Percentiles rank a stretch among this genome's conserved stretches.
Evolutionary conservation across 2,113 vertebrate genomes (phyloP).

Genomic region (Lasiurus cinereus): DNA sequence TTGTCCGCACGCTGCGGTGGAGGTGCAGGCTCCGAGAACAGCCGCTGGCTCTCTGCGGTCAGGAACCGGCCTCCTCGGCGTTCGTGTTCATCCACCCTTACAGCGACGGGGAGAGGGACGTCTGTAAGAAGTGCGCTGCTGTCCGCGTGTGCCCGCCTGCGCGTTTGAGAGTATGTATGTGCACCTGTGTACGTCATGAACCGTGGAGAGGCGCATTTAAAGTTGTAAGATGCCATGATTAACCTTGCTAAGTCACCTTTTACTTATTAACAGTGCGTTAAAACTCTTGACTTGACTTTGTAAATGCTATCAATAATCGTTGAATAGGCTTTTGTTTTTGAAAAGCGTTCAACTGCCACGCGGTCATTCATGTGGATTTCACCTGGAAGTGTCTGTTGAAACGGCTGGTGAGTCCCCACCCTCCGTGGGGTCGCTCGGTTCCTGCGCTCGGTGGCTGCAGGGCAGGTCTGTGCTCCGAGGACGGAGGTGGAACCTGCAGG

Average conservation of each 20-base stretch:
- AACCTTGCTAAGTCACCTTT: conserved; percentile 35
- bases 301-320: not conserved
- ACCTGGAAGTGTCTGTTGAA: not conserved
- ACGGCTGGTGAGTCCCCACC: not conserved
- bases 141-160: not conserved
- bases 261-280: not conserved
- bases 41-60: not conserved
- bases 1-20: conserved; percentile 24
- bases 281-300: conserved; percentile 26
- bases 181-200: not conserved
- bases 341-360: not conserved
- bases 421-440: not conserved
- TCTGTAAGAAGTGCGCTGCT: not conserved
- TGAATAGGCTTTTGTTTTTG: not conserved
- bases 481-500: not conserved
- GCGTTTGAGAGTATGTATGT: not conserved
- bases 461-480: not conserved
- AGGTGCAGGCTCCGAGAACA: conserved; percentile 33
- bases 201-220: not conserved
- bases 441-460: not conserved
- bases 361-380: not conserved
- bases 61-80: not conserved
- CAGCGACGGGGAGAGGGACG: no score
- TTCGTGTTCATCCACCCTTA: not conserved
- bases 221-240: conserved; percentile 1